phyloP scores from a whole-genome alignment of 2,888 invertebrate genomes.

The Leptinotarsa rubiginosa region DNA sequence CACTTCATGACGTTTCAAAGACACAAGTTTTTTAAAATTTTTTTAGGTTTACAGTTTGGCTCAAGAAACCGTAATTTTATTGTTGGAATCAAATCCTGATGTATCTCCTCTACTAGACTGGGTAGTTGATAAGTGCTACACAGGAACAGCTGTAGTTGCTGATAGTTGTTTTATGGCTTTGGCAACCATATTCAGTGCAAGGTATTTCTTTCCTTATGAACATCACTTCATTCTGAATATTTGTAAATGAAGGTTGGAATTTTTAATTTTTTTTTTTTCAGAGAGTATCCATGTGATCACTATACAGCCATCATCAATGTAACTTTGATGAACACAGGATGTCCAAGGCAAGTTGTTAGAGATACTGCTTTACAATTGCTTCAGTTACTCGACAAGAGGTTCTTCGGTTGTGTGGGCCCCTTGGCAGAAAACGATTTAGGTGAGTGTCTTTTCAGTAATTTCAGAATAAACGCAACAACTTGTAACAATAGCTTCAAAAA shows the following conservation, averaged over 20 bases:
- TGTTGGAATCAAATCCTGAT: conserved; percentile 95
- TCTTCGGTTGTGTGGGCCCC: conserved; percentile 87
- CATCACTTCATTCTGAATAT: not conserved
- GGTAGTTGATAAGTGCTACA: conserved; percentile 98
- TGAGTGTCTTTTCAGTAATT: conserved; percentile 61
- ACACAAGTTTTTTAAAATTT: not conserved
- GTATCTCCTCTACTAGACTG: conserved; percentile 93
- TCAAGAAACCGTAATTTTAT: conserved; percentile 91
- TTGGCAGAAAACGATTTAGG: conserved; percentile 80
- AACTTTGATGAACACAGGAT: conserved; percentile 95
- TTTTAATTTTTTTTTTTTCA: conserved; percentile 62
- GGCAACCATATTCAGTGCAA: conserved; percentile 95
- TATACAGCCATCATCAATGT: conserved; percentile 98
- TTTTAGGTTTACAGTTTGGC: conserved; percentile 88
- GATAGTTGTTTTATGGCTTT: conserved; percentile 97
- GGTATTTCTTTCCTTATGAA: conserved; percentile 68
- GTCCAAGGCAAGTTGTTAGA: conserved; percentile 90
- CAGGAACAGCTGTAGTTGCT: conserved; percentile 88
- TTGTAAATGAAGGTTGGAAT: not conserved
- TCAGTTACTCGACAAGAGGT: conserved; percentile 93
- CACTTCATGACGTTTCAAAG: not conserved
- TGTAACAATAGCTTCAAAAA: too few relatives aligned
- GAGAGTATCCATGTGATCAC: conserved; percentile 97
- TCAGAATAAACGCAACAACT: not conserved
- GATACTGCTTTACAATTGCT: conserved; percentile 94